Evolutionary conservation across 2,888 invertebrate genomes (phyloP), one percentile per base, ranked within the genome.

Genomic region (Pristionchus maxplancki): DNA sequence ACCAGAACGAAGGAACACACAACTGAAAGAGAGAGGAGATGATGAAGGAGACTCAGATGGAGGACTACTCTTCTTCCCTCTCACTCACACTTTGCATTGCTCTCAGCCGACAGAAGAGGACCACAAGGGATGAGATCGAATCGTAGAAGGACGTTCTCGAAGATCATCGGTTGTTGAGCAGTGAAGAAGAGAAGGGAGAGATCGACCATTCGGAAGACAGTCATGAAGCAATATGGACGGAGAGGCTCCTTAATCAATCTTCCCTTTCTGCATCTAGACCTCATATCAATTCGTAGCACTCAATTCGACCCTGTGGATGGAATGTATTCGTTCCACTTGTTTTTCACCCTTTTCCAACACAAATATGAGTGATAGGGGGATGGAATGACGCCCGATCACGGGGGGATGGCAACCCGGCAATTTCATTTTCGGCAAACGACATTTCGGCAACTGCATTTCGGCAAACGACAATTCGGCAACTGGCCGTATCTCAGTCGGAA

Each of bases 341-440:
- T 40, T n/a, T 74, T 40, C 37, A 20, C 40, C 11, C 67, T 67
- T 34, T 15, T 67, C 40, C 31, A 24, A 40, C 40, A 0, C 31
- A 67, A 67, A 74, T 67, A 31, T 34, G 74, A 17, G 20, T 74
- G 74, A 74, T 74, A 74, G 24, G 9, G 34, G 67, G 37, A 20
- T 40, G 31, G 20, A 37, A 74, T 74, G 74, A 74, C 74, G 40
- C 40, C 20, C 11, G 74, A 24, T 40, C 40, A 74, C 64, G 98
- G 97, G 97, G 8, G 98, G 98, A 93, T 97, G 40, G 44, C 40
- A 15, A n/a, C n/a, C n/a, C n/a, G n/a, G n/a, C n/a, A n/a, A n/a
- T n/a, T n/a, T n/a, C n/a, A n/a, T n/a, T n/a, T n/a, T n/a, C n/a
- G n/a, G n/a, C n/a, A n/a, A n/a, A n/a, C n/a, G n/a, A n/a, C n/a